A percentile compares a stretch with the other conserved stretches of the same genome.
phyloP scores from a whole-genome alignment of 2,888 invertebrate species.

The Ethmia dodecea region DNA sequence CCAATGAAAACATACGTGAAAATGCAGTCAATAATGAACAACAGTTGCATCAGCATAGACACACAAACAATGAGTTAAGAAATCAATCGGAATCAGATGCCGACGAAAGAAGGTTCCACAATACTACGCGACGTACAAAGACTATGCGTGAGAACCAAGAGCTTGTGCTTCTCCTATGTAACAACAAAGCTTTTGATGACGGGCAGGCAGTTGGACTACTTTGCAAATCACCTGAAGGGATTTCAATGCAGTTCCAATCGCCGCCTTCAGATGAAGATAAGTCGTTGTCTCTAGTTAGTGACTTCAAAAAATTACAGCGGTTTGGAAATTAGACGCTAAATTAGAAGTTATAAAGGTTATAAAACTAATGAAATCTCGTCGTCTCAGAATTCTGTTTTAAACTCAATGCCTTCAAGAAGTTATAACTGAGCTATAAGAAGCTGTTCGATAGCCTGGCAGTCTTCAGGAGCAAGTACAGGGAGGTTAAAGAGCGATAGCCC shows the following conservation, averaged over 20 bases:
- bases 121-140: neutral
- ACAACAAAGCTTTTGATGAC: slow-evolving; percentile 18
- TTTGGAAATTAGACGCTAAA: slow-evolving; percentile 13
- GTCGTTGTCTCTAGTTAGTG: slow-evolving; percentile 12
- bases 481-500: neutral
- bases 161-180: slow-evolving; percentile 3
- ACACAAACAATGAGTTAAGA: neutral
- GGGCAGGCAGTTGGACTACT: slow-evolving; percentile 13
- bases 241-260: slow-evolving; percentile 15
- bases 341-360: slow-evolving; percentile 13
- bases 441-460: neutral
- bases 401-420: slow-evolving; percentile 9
- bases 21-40: neutral
- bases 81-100: neutral
- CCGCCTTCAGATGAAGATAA: slow-evolving; percentile 12
- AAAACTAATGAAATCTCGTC: neutral
- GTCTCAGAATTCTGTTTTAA: slow-evolving; percentile 8
- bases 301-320: slow-evolving; percentile 13
- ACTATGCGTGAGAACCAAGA: neutral
- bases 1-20: neutral
- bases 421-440: neutral
- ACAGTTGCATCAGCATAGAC: neutral
- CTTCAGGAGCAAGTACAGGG: neutral
- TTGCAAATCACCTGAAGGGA: slow-evolving; percentile 16
- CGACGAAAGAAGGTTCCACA: neutral